Base-by-base conservation (phyloP, 2,888 invertebrate genomes). In the Fissipunctia ypsillon region DNA sequence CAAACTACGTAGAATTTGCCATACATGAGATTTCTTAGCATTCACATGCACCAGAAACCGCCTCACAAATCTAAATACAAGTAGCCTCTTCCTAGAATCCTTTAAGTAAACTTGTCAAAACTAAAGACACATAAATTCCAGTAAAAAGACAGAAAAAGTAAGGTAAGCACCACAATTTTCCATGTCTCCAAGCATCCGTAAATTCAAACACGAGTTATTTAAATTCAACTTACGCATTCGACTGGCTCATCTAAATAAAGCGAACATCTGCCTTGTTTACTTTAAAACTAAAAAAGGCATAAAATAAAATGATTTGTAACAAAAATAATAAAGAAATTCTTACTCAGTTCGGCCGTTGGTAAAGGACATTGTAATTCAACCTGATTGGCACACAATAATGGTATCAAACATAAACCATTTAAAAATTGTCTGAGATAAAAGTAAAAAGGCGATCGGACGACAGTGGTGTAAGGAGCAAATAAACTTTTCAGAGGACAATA, bases 321-420 rank as follows among this genome's bases (percentile, higher is more conserved):
- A 93, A 94, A 94, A 94, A 94, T 92, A 89, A 94, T 92, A 91
- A 93, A 91, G 87, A 93, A 90, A 93, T 93, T 93, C 93, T 92
- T 92, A 91, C 92, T 90, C 93, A 92, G 94, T 94, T 95, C 95
- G 95, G 95, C 90, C 90, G 90, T 91, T 89, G 91, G 90, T 93
- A 96, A 95, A 95, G 94, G 95, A 96, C 95, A 96, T 95, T 96
- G 96, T 96, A 96, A 95, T 95, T 96, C 96, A 95, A 91, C 87
- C 93, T 95, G 96, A 96, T 96, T 96, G 96, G 96, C 96, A 96
- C 95, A 96, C 96, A 96, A 96, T 96, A 96, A 96, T 95, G 95
- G 95, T 95, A 95, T 95, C 96, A 96, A 95, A 94, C 94, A 93
- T 95, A 94, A 93, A 94, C 95, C 95, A 94, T 95, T 96, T 96